These are phyloP conservation scores for Bucco capensis DNA, from an alignment of 2,113 vertebrate species.

Conservation along the genomic window DNA sequence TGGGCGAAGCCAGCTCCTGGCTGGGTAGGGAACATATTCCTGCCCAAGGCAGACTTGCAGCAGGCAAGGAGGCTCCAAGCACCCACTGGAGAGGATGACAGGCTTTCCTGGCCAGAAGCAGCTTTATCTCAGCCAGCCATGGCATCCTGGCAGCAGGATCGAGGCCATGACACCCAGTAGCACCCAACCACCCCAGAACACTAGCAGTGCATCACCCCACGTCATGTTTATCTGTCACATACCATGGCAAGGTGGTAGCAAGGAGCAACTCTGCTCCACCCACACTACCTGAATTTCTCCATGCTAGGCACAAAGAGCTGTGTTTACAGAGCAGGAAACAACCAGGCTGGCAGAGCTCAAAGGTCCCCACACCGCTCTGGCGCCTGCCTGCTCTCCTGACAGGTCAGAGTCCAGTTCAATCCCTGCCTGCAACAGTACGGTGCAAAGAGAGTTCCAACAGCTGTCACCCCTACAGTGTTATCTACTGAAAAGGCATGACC, in stretches of 20 bases:
- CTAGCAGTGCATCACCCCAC: background rate
- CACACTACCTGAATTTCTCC: background rate
- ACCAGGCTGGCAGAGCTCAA: background rate
- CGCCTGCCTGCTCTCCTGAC: background rate
- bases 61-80: rapidly evolving
- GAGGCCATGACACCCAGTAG: background rate
- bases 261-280: background rate
- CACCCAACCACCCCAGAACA: background rate
- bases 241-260: background rate
- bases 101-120: background rate
- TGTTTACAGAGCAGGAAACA: background rate
- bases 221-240: background rate
- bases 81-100: background rate
- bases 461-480: background rate
- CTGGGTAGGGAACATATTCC: too few relatives aligned
- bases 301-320: background rate
- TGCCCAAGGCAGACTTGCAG: background rate
- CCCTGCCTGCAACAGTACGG: background rate
- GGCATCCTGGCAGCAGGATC: background rate
- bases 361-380: background rate
- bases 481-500: rapidly evolving
- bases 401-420: conserved; percentile 27
- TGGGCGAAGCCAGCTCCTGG: background rate
- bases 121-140: background rate
- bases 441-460: background rate